Conservation (phyloP, 1,140 invertebrate species). For the Olivierus martensii region DNA sequence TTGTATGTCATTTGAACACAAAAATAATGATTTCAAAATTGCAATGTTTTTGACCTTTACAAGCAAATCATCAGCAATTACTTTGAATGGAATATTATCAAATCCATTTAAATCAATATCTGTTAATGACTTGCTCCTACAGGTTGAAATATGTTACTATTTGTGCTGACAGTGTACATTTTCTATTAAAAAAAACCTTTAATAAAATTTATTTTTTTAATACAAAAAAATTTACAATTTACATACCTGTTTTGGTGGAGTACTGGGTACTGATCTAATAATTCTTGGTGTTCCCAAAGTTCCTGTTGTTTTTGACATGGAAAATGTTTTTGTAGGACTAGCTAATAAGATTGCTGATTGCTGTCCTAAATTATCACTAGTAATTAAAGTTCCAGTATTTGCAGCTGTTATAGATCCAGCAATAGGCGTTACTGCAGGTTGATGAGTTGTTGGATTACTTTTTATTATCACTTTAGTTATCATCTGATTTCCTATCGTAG, state of each 20-base stretch:
- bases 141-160: neutral
- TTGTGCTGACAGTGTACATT: neutral
- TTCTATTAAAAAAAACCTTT: neutral
- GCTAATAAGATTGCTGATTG: conserved; percentile 15
- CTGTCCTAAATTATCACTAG: neutral
- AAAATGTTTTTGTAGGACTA: conserved; percentile 49
- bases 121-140: conserved; percentile 22
- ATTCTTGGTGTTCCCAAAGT: conserved; percentile 18
- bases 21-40: too few species aligned
- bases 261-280: conserved; percentile 22
- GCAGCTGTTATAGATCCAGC: conserved; percentile 20
- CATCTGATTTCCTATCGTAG: conserved; percentile 24
- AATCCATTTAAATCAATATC: too few species aligned
- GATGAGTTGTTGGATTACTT: conserved; percentile 21
- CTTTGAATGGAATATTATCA: too few species aligned
- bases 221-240: neutral
- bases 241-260: conserved; percentile 25
- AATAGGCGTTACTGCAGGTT: conserved; percentile 7
- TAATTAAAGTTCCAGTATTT: neutral
- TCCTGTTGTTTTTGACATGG: conserved; percentile 36
- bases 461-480: conserved; percentile 45
- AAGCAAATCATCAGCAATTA: too few species aligned
- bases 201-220: neutral
- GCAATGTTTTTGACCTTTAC: too few species aligned
- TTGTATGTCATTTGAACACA: too few species aligned